Conservation (phyloP, 2,113 vertebrate species). For the Thunnus thynnus region DNA sequence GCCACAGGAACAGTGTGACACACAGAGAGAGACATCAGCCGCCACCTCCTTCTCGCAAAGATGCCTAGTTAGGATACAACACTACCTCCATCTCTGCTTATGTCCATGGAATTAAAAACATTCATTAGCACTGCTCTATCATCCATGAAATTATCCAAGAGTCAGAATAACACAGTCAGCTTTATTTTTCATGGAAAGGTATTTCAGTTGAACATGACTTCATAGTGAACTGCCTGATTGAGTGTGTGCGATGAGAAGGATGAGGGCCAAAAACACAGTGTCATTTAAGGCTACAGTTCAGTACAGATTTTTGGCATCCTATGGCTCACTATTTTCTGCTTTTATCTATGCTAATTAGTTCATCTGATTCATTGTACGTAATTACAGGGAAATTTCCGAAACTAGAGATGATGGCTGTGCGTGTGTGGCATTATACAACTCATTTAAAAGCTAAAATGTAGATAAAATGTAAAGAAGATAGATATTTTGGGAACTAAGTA, state of each 20-base stretch:
- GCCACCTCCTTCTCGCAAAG: slow-evolving; percentile 36
- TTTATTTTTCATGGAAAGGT: neutral
- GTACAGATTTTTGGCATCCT: neutral
- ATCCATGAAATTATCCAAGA: slow-evolving; percentile 8
- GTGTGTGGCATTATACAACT: neutral
- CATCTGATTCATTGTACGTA: slow-evolving; percentile 4
- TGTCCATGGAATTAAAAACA: slow-evolving; percentile 20
- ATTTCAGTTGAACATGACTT: slow-evolving; percentile 11
- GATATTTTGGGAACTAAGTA: neutral
- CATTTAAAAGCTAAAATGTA: slow-evolving; percentile 1
- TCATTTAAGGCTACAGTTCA: slow-evolving; percentile 7
- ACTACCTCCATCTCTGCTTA: neutral
- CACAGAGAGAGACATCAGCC: slow-evolving; percentile 43
- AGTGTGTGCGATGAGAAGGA: neutral
- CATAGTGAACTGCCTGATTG: neutral
- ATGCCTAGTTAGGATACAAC: slow-evolving; percentile 56
- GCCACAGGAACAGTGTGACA: slow-evolving; percentile 62
- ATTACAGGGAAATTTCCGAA: slow-evolving; percentile 4
- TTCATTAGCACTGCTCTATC: slow-evolving; percentile 6
- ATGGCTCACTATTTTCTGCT: neutral
- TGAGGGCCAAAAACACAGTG: neutral
- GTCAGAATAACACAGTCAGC: slow-evolving; percentile 4
- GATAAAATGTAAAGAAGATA: slow-evolving; percentile 15
- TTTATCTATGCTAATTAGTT: slow-evolving; percentile 12
- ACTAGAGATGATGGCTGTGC: neutral